Percentiles rank a stretch among this genome's conserved stretches.
These are phyloP conservation scores for Maconellicoccus hirsutus DNA, from an alignment of 1,140 invertebrate genomes.

Conservation along the genomic window DNA sequence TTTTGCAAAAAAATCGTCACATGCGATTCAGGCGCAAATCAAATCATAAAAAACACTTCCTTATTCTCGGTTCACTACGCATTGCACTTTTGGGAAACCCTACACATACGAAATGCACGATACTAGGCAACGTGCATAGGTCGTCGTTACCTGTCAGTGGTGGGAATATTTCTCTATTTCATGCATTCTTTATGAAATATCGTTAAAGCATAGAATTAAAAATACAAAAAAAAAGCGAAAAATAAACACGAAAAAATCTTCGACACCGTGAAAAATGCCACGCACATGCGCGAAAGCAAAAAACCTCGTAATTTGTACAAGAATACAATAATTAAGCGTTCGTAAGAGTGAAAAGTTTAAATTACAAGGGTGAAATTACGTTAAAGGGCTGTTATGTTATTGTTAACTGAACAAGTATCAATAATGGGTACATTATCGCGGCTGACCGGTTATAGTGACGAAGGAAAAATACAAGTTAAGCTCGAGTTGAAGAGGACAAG, in stretches of 20 bases:
- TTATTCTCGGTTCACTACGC: too few relatives aligned
- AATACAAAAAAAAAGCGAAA: neutral
- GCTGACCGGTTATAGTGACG: conserved; percentile 15
- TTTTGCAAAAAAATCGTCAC: too few relatives aligned
- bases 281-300: neutral
- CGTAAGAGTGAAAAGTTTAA: neutral
- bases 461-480: neutral
- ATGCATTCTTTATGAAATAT: conserved; percentile 16
- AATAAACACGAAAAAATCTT: neutral
- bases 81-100: neutral
- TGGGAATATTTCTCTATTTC: conserved; percentile 22
- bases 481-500: neutral
- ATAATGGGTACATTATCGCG: conserved; percentile 16
- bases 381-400: conserved; percentile 11
- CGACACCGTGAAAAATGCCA: neutral
- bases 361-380: conserved; percentile 13
- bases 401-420: conserved; percentile 17
- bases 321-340: neutral
- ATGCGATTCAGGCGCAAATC: too few relatives aligned
- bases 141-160: conserved; percentile 21
- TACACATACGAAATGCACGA: neutral
- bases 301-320: neutral
- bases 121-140: conserved; percentile 12
- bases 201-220: conserved; percentile 15
- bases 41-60: too few relatives aligned